Evolutionary conservation across 2,113 vertebrate genomes (phyloP).

Genomic region (Oncorhynchus gorbuscha): DNA sequence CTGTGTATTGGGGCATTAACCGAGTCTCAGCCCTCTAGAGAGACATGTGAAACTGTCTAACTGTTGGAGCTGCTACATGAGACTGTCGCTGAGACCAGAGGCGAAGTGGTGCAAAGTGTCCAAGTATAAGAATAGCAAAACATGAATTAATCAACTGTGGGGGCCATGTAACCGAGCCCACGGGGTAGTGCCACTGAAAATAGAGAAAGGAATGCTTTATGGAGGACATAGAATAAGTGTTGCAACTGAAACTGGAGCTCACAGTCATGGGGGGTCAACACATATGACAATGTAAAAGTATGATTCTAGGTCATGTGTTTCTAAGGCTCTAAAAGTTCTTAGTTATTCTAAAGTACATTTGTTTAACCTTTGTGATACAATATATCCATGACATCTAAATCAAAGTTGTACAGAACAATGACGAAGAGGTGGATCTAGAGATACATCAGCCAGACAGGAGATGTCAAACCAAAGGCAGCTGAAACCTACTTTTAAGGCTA

Average conservation of each 20-base stretch:
- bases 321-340: too few species aligned
- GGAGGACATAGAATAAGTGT: background rate
- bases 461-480: too few species aligned
- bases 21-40: background rate
- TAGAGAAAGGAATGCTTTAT: constrained; percentile 11
- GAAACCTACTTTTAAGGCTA: too few species aligned
- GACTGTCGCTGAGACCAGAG: background rate
- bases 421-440: too few species aligned
- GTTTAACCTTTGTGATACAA: too few species aligned
- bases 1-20: background rate
- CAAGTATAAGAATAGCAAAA: constrained; percentile 20
- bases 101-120: background rate
- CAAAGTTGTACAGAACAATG: too few species aligned
- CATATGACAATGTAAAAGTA: too few species aligned
- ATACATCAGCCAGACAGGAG: too few species aligned
- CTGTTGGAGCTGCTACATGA: background rate
- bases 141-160: constrained; percentile 24
- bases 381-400: too few species aligned
- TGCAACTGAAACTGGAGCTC: background rate
- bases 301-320: too few species aligned
- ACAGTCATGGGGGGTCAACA: background rate
- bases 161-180: constrained; percentile 10
- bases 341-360: too few species aligned
- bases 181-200: constrained; percentile 5
- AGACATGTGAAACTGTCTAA: background rate